phyloP scores from a whole-genome alignment of 2,113 vertebrate genomes.

The Calyptommatus sinebrachiatus region DNA sequence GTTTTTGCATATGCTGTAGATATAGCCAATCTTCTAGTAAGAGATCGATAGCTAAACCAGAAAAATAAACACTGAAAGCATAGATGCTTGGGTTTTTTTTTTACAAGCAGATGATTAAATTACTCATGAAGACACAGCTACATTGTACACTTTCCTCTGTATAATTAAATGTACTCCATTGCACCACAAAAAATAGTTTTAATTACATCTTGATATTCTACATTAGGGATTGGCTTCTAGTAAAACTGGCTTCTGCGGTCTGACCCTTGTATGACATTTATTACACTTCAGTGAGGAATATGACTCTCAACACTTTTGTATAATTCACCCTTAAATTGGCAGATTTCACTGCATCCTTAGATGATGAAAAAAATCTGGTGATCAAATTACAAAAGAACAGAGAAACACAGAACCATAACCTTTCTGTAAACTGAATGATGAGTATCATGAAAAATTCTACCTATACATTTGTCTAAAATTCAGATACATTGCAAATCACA shows the following conservation, averaged over 20 bases:
- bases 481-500: neutral
- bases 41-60: neutral
- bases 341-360: neutral
- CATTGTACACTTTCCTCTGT: neutral
- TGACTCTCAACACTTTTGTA: neutral
- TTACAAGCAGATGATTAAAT: neutral
- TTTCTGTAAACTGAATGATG: neutral
- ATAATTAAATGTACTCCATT: neutral
- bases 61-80: neutral
- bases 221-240: neutral
- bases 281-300: neutral
- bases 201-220: neutral
- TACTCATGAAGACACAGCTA: neutral
- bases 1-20: neutral
- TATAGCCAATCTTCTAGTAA: accelerated
- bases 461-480: no score
- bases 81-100: neutral
- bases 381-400: neutral
- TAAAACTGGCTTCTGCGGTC: neutral
- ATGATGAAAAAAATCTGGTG: neutral
- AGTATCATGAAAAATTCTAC: no score
- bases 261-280: neutral
- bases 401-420: neutral
- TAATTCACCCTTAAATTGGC: neutral
- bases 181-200: neutral